phyloP scores from a whole-genome alignment of 1,140 invertebrate species.

The Drosophila bocqueti region DNA sequence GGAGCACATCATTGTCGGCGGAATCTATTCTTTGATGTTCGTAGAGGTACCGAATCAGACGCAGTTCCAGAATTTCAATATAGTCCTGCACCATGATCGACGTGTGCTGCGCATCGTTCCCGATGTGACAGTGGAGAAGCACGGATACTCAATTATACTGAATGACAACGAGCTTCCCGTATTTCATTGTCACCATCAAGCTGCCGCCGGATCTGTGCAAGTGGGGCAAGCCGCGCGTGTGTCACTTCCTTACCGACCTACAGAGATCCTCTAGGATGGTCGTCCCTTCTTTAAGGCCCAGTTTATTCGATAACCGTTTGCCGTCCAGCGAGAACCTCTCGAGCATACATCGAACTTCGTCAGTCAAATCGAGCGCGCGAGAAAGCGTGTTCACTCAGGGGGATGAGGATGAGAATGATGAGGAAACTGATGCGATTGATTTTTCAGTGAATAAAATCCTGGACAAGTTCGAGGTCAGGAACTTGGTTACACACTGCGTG shows the following conservation, averaged over 20 bases:
- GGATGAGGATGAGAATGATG: background rate
- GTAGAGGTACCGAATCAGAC: conserved; percentile 47
- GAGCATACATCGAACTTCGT: background rate
- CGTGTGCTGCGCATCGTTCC: conserved; percentile 37
- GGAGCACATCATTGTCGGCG: conserved; percentile 61
- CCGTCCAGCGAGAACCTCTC: background rate
- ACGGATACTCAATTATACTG: background rate
- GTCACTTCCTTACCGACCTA: conserved; percentile 48
- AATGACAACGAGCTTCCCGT: conserved; percentile 47
- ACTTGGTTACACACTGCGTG: conserved; percentile 38
- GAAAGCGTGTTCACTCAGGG: background rate
- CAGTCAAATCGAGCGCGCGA: background rate
- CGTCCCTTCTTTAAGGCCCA: background rate
- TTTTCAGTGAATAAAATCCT: conserved; percentile 37
- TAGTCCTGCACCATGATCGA: conserved; percentile 58
- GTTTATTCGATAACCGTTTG: background rate
- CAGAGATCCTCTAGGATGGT: background rate
- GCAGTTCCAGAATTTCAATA: conserved; percentile 59
- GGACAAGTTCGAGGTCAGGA: conserved; percentile 29
- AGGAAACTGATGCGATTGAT: background rate
- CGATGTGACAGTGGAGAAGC: conserved; percentile 27
- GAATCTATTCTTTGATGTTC: conserved; percentile 60
- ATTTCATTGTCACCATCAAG: conserved; percentile 54
- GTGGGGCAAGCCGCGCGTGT: conserved; percentile 58
- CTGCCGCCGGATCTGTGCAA: conserved; percentile 57